Percentiles rank a stretch among this genome's conserved stretches.
Conservation (phyloP, 2,797 vertebrate genomes). For the Natrix natrix region DNA sequence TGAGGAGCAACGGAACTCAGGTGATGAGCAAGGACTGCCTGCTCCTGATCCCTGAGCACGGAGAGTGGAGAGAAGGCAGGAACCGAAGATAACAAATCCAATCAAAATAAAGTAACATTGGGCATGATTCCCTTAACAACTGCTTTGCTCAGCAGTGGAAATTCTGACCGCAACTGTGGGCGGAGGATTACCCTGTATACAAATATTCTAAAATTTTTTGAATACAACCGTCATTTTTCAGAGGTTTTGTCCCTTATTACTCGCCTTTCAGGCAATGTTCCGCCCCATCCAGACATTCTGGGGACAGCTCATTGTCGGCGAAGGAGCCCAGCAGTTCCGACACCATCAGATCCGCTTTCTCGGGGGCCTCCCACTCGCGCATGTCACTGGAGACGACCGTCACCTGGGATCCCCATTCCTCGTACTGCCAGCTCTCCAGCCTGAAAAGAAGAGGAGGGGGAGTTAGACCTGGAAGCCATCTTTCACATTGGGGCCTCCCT, state of each 20-base stretch:
- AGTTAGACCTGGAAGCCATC: too few relatives aligned
- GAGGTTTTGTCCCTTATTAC: neutral
- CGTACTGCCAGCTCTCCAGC: constrained; percentile 91
- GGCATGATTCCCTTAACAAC: neutral
- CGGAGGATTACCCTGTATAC: neutral
- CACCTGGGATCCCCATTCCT: constrained; percentile 95
- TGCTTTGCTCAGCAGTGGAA: neutral
- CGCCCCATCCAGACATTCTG: constrained; percentile 90
- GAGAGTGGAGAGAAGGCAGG: too few relatives aligned
- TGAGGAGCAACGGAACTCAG: too few relatives aligned
- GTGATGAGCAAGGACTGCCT: too few relatives aligned
- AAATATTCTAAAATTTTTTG: neutral
- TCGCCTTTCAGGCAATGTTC: constrained; percentile 89
- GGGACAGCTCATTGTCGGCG: constrained; percentile 90
- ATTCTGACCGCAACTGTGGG: neutral
- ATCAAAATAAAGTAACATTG: neutral
- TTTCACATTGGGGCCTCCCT: too few relatives aligned
- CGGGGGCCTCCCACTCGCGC: constrained; percentile 88
- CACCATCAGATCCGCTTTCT: constrained; percentile 90
- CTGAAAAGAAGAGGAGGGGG: constrained; percentile 56
- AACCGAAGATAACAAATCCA: neutral
- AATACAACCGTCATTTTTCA: neutral
- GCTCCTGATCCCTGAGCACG: too few relatives aligned
- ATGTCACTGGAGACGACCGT: constrained; percentile 90
- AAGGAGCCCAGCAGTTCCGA: constrained; percentile 93